Evolutionary conservation across 23 tunicate genomes (phyloP).

Genomic region (Trididemnum clinides): DNA sequence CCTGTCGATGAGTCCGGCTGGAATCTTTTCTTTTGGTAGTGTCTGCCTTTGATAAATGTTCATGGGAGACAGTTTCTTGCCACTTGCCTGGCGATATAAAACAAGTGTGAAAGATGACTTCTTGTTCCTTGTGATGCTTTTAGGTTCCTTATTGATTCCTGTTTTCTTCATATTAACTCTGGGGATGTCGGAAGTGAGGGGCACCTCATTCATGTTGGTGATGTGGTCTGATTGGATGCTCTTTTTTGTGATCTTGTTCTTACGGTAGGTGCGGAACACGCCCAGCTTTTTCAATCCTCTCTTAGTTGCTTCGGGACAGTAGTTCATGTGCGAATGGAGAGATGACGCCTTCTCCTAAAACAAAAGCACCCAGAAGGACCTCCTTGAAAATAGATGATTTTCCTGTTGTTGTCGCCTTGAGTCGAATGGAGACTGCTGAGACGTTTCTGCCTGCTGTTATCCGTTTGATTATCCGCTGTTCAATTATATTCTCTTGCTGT

Average conservation of each 20-base stretch:
- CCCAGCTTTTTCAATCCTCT: neutral
- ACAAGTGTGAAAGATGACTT: constrained; percentile 4
- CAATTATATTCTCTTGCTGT: neutral
- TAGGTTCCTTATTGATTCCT: neutral
- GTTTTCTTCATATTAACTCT: neutral
- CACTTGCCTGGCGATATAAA: neutral
- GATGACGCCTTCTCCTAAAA: neutral
- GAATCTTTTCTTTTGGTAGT: neutral
- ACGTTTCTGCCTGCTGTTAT: neutral
- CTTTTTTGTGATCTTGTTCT: neutral
- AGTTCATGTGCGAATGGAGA: constrained; percentile 7
- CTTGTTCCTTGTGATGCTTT: neutral
- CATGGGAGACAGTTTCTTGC: neutral
- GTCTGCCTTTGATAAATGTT: neutral
- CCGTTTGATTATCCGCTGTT: neutral
- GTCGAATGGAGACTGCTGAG: neutral
- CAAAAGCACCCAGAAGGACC: constrained; percentile 2
- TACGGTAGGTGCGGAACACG: neutral
- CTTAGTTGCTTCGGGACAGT: neutral
- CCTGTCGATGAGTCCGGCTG: neutral
- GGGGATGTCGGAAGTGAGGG: constrained; percentile 24
- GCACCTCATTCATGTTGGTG: constrained; percentile 10
- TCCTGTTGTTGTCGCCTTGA: neutral
- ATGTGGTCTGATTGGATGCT: neutral
- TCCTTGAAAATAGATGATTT: neutral